A percentile compares a stretch with the other conserved stretches of the same genome.
phyloP scores from a whole-genome alignment of 92 coral and sea anemone species.

The Nematostella vectensis region DNA sequence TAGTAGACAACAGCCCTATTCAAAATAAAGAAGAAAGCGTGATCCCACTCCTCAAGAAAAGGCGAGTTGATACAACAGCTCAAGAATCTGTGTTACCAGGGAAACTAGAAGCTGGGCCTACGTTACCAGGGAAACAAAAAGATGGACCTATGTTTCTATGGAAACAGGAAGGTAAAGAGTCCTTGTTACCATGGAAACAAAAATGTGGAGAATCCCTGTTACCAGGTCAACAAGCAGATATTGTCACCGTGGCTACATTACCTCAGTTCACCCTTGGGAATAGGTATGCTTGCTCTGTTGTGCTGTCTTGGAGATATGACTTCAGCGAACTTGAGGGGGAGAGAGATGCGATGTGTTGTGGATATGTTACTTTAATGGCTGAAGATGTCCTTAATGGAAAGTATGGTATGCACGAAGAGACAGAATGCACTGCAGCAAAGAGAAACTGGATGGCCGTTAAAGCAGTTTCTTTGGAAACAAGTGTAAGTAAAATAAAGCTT shows the following conservation, averaged over 20 bases:
- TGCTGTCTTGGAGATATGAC: slow-evolving; percentile 35
- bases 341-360: slow-evolving; percentile 23
- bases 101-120: too few relatives aligned
- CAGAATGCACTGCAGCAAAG: not conserved
- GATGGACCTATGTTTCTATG: too few relatives aligned
- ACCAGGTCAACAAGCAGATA: not conserved
- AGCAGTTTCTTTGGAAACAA: not conserved
- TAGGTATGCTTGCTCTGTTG: slow-evolving; percentile 30
- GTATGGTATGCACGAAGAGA: not conserved
- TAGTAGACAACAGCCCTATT: too few relatives aligned
- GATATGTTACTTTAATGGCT: slow-evolving; percentile 17
- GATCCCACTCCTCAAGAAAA: too few relatives aligned
- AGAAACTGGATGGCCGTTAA: not conserved
- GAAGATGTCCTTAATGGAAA: slow-evolving; percentile 12
- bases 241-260: slow-evolving; percentile 8
- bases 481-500: not conserved
- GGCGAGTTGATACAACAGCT: too few relatives aligned
- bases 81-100: too few relatives aligned
- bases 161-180: too few relatives aligned
- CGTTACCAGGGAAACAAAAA: too few relatives aligned
- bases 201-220: not conserved
- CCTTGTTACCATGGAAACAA: too few relatives aligned
- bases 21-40: too few relatives aligned
- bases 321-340: not conserved
- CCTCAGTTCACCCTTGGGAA: slow-evolving; percentile 29